Evolutionary conservation across 2,888 invertebrate species (phyloP), one percentile per base, ranked within the genome.

Genomic region (Aleiodes leptofemur): DNA sequence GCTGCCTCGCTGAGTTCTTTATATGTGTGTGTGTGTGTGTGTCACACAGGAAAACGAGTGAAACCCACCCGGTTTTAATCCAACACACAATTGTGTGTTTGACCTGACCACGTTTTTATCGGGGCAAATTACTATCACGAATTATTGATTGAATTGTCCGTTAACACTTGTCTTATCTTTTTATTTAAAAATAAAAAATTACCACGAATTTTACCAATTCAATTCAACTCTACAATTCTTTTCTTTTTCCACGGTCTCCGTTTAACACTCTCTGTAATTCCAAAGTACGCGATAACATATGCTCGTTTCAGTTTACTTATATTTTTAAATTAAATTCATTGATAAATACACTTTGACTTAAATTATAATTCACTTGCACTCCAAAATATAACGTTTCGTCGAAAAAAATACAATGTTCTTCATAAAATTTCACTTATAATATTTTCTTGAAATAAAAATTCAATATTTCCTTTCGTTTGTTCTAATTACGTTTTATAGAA

Each of bases 51-150:
- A 34, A n/a, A 59, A 68, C 50, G 51, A 51, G 53, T 68, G 34
- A 68, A 68, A 68, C 34, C 51, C 14, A 68, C 68, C 68, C 51
- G 23, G 34, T 29, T 53, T 53, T 53, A 53, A 53, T 16, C 16
- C 16, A 9, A 23, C 34, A 29, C 59, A 59, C 53, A 29, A n/a
- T 59, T n/a, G 6, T n/a, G 6, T n/a, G 14, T 55, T 55, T 16
- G 29, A 57, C 29, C 29, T 23, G 29, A 57, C 29, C 57, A 57
- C 57, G 64, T 43, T 64, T n/a, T 43, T 43, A 43, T 43, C 11
- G 43, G 9, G 43, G 7, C 38, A 6, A 9, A 23, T 56, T 9
- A 23, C 5, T 56, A 56, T 56, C 23, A 14, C 23, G 9, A 14
- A 64, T 64, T 8, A 43, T 48, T 1, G 48, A 43, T 16, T 23